A percentile compares a stretch with the other conserved stretches of the same genome.
These are phyloP conservation scores for Poecilus cupreus DNA, from an alignment of 2,888 invertebrate species.

Conservation along the genomic window DNA sequence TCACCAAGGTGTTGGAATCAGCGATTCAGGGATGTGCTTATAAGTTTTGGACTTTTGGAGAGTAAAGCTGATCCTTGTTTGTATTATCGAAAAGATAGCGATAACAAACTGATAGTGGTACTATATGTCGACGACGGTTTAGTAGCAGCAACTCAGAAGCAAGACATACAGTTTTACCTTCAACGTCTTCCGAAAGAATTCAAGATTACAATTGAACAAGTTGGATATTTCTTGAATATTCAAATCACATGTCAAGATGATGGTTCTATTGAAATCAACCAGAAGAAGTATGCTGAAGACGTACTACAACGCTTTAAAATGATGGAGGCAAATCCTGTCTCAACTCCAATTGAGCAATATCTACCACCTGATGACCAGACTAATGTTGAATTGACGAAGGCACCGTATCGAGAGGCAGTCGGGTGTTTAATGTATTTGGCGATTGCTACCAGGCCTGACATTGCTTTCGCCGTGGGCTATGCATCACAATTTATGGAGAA, in stretches of 20 bases:
- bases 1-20: slow-evolving; percentile 67
- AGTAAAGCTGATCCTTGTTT: slow-evolving; percentile 34
- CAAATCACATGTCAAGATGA: slow-evolving; percentile 60
- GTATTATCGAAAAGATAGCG: not conserved
- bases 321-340: slow-evolving; percentile 62
- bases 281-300: slow-evolving; percentile 50
- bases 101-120: not conserved
- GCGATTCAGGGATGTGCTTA: slow-evolving; percentile 62
- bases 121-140: slow-evolving; percentile 59
- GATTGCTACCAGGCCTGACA: slow-evolving; percentile 32
- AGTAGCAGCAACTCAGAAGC: slow-evolving; percentile 59
- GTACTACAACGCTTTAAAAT: slow-evolving; percentile 61
- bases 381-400: slow-evolving; percentile 35
- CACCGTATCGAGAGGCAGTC: not conserved
- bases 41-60: too few relatives aligned
- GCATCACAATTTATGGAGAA: slow-evolving; percentile 31
- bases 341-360: slow-evolving; percentile 60
- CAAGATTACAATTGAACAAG: slow-evolving; percentile 51
- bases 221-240: slow-evolving; percentile 51
- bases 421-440: slow-evolving; percentile 36
- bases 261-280: slow-evolving; percentile 60
- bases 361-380: slow-evolving; percentile 3
- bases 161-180: slow-evolving; percentile 61
- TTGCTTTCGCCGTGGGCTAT: slow-evolving; percentile 46
- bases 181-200: slow-evolving; percentile 57